Evolutionary conservation across 2,888 invertebrate species (phyloP).

Genomic region (Saturnia japonica): DNA sequence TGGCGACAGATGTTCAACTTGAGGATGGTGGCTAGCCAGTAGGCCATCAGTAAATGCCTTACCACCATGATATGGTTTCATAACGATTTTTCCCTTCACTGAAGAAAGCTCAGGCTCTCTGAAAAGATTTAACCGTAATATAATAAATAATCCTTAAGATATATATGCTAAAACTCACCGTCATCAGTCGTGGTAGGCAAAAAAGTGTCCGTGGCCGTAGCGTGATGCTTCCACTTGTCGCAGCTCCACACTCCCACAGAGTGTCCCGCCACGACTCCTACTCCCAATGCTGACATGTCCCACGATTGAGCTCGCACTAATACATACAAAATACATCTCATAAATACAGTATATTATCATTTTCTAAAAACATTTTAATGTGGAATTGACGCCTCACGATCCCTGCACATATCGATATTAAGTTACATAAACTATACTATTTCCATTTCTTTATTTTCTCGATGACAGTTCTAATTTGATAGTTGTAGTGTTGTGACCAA

Average conservation of each 20-base stretch:
- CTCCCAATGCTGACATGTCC: conserved; percentile 96
- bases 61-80: too few species aligned
- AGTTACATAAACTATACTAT: too few species aligned
- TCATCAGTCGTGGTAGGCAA: conserved; percentile 90
- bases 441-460: too few species aligned
- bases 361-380: too few species aligned
- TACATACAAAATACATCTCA: not conserved
- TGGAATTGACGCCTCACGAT: not conserved
- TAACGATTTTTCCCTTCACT: too few species aligned
- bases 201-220: conserved; percentile 88
- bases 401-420: not conserved
- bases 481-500: too few species aligned
- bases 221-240: conserved; percentile 55
- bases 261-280: conserved; percentile 94
- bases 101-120: not conserved
- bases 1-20: too few species aligned
- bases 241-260: conserved; percentile 84
- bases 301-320: conserved; percentile 90
- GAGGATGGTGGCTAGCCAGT: too few species aligned
- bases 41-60: too few species aligned
- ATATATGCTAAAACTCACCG: conserved; percentile 69
- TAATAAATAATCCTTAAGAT: not conserved
- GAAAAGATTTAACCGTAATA: not conserved
- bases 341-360: not conserved
- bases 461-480: too few species aligned